These are phyloP conservation scores for Abrostola triplasia DNA, from an alignment of 2,888 invertebrate genomes.

Conservation along the genomic window DNA sequence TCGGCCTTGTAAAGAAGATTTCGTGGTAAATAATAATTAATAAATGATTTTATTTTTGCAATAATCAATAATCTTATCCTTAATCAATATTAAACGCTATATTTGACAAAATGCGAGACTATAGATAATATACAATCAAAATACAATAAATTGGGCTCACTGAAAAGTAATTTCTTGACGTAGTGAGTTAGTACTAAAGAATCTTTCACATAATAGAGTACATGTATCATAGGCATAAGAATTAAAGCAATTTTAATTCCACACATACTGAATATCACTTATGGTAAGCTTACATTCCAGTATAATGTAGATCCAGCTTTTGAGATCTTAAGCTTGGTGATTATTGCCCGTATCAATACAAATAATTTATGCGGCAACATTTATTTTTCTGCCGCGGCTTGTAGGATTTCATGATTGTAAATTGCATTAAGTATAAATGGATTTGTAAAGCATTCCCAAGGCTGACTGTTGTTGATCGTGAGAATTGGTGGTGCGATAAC, in stretches of 20 bases:
- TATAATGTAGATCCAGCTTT: slow-evolving; percentile 41
- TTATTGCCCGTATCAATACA: slow-evolving; percentile 36
- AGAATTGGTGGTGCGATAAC: slow-evolving; percentile 51
- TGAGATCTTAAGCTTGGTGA: slow-evolving; percentile 38
- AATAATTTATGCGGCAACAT: slow-evolving; percentile 45
- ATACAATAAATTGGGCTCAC: too few species aligned
- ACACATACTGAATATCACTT: slow-evolving; percentile 36
- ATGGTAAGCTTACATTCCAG: slow-evolving; percentile 39
- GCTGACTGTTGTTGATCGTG: slow-evolving; percentile 55
- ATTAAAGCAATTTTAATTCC: slow-evolving; percentile 10
- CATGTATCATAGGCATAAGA: slow-evolving; percentile 4
- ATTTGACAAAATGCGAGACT: too few species aligned
- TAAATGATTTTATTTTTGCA: too few species aligned
- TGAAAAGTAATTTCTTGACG: too few species aligned
- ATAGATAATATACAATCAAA: too few species aligned
- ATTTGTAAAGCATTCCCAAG: slow-evolving; percentile 59
- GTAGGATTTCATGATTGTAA: slow-evolving; percentile 65
- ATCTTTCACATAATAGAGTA: background rate
- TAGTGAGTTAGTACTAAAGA: too few species aligned
- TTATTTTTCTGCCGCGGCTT: slow-evolving; percentile 54
- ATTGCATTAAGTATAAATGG: slow-evolving; percentile 69
- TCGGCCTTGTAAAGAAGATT: too few species aligned
- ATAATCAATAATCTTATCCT: too few species aligned
- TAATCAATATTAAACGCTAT: too few species aligned
- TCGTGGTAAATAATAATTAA: too few species aligned